These are phyloP conservation scores for Psittacara wagleri DNA, from an alignment of 2,113 vertebrate species.

Conservation along the genomic window DNA sequence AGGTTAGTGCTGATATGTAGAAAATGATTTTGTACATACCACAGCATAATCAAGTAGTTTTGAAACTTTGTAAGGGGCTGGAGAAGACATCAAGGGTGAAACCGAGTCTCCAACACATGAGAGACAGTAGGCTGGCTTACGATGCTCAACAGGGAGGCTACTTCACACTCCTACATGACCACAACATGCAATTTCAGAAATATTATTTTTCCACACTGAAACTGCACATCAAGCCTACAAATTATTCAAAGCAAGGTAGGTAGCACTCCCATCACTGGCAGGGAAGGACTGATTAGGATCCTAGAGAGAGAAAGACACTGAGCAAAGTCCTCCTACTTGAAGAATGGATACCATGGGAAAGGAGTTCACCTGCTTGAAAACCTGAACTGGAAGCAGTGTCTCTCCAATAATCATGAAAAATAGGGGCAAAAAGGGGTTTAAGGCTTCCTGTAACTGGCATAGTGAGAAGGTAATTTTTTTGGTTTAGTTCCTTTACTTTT, in stretches of 20 bases:
- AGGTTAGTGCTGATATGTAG: not conserved
- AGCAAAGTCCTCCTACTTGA: not conserved
- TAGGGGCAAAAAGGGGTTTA: not conserved
- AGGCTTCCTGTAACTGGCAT: not conserved
- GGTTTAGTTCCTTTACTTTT: not conserved
- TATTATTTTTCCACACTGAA: not conserved
- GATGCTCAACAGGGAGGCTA: not conserved
- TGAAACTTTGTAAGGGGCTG: not conserved
- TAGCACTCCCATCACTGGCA: accelerated
- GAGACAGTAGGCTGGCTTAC: not conserved
- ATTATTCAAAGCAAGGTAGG: not conserved
- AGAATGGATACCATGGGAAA: not conserved
- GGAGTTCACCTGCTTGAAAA: not conserved
- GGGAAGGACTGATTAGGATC: not conserved
- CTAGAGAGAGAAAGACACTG: not conserved
- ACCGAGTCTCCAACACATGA: not conserved
- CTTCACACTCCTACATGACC: not conserved
- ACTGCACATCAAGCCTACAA: not conserved
- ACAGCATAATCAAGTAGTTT: not conserved
- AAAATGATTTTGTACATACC: not conserved
- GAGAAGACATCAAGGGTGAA: not conserved
- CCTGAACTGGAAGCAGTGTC: not conserved
- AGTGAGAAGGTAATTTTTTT: not conserved
- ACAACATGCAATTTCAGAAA: not conserved
- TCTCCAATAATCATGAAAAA: not conserved